Base-by-base conservation (phyloP, 2,888 invertebrate genomes). In the Hirtodrosophila duncani region DNA sequence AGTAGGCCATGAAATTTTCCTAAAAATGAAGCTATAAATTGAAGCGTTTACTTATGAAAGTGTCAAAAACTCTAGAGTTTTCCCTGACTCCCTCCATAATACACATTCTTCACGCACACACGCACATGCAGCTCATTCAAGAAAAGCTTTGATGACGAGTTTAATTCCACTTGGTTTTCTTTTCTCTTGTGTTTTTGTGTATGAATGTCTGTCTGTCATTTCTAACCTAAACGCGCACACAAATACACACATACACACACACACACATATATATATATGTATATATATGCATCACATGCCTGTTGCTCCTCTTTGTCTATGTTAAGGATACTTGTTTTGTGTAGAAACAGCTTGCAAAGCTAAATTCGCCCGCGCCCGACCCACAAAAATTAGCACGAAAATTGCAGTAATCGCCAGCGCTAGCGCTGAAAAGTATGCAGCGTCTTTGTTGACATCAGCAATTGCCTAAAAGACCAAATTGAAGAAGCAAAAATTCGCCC, bases 51-150 rank as follows among this genome's bases (percentile, higher is more conserved):
- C n/a, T n/a, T n/a, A n/a, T n/a, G n/a, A n/a, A n/a, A n/a, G n/a
- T n/a, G n/a, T n/a, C n/a, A n/a, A n/a, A n/a, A n/a, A n/a, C n/a
- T n/a, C n/a, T n/a, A n/a, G n/a, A n/a, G n/a, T n/a, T n/a, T n/a
- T n/a, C n/a, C n/a, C n/a, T n/a, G n/a, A n/a, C n/a, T n/a, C n/a
- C n/a, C n/a, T n/a, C n/a, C n/a, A n/a, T 65, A 42, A 42, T 42
- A 42, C 13, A 48, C 17, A 21, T n/a, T n/a, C n/a, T n/a, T n/a
- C 14, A 49, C 26, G 33, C 34, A 49, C 33, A 44, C 16, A 17
- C 9, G 10, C 27, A 21, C 21, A 18, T 10, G 36, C 63, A 57
- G 72, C 68, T 71, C 77, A 72, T 72, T 75, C 77, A 75, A 67
- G 37, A 46, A 65, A 24, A 26, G 39, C 33, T 27, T 33, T 49